Base-by-base conservation (phyloP, 2,113 vertebrate genomes). In the Bagarius yarrelli region DNA sequence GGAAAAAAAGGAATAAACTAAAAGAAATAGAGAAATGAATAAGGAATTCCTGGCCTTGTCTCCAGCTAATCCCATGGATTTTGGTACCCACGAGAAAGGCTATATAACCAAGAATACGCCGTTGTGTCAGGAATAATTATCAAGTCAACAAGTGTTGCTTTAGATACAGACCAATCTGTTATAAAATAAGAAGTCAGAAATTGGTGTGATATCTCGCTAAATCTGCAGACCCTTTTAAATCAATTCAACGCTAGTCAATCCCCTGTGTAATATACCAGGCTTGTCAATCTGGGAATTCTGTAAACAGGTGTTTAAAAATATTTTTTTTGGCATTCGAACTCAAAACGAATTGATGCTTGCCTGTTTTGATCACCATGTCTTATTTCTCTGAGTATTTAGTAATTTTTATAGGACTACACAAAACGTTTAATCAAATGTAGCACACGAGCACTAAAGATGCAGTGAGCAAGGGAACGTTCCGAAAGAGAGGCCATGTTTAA, bases 41-140 rank as follows among this genome's bases (percentile, higher is more conserved):
- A 27, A 44, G 52, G n/a, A 52, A 63, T 36, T 56, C 30, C 15
- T n/a, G 23, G 23, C 16, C 16, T 1, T 63, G 15, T 5, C 16
- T 50, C n/a, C 2, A 14, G n/a, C 60, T 66, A 81, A 81, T 81
- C 52, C 79, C 34, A 15, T 6, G 18, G 15, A 47, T 73, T 32
- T 11, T 59, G 25, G 44, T 50, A 27, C 47, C n/a, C 61, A 52
- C 6, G 69, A 57, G 32, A 32, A 32, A 4, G 13, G 57, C 60
- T 76, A n/a, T 12, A 18, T 40, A n/a, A 30, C 47, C 12, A 23
- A 66, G 11, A 56, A 61, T 30, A 56, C 50, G 40, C 25, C 32
- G 16, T 9, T 57, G 50, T 67, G 52, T 76, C 32, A 67, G 61
- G 61, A 75, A 81, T 57, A 67, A 56, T 76, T 76, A 76, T 67